A percentile compares a stretch with the other conserved stretches of the same genome.
phyloP scores from a whole-genome alignment of 23 tunicate species.

The Pegea sp. region DNA sequence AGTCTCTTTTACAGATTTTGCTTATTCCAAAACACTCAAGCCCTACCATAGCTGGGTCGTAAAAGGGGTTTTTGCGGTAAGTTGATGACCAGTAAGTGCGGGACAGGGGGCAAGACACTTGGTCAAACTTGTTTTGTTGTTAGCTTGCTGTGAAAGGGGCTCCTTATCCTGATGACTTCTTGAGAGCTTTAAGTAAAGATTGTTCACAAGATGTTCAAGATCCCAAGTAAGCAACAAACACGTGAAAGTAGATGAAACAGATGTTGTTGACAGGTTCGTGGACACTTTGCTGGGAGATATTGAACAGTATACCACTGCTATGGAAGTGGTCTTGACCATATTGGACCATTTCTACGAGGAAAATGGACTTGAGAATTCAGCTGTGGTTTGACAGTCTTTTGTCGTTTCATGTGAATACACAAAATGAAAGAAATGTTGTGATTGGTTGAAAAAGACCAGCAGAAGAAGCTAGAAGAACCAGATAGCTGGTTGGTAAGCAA shows the following conservation, averaged over 20 bases:
- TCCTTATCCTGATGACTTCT: slow-evolving; percentile 66
- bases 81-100: no score
- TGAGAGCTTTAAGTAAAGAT: slow-evolving; percentile 32
- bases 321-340: slow-evolving; percentile 71
- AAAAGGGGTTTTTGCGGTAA: slow-evolving; percentile 86
- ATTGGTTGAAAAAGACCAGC: no score
- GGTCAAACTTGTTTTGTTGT: not conserved
- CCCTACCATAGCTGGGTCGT: slow-evolving; percentile 89
- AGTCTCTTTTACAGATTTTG: slow-evolving; percentile 24
- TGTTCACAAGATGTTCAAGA: slow-evolving; percentile 14
- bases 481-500: no score
- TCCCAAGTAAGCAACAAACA: no score
- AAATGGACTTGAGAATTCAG: no score
- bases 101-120: not conserved
- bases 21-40: slow-evolving; percentile 54
- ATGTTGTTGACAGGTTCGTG: slow-evolving; percentile 17
- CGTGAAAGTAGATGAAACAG: not conserved
- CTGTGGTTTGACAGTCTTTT: no score
- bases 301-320: slow-evolving; percentile 65
- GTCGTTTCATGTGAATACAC: no score
- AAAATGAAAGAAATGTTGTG: no score
- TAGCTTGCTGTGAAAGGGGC: slow-evolving; percentile 93
- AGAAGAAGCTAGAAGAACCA: no score
- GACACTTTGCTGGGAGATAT: slow-evolving; percentile 41
- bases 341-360: slow-evolving; percentile 45